Percentiles rank a stretch among this genome's conserved stretches.
Evolutionary conservation across 1,140 invertebrate species (phyloP).

Genomic region (Hyles euphorbiae): DNA sequence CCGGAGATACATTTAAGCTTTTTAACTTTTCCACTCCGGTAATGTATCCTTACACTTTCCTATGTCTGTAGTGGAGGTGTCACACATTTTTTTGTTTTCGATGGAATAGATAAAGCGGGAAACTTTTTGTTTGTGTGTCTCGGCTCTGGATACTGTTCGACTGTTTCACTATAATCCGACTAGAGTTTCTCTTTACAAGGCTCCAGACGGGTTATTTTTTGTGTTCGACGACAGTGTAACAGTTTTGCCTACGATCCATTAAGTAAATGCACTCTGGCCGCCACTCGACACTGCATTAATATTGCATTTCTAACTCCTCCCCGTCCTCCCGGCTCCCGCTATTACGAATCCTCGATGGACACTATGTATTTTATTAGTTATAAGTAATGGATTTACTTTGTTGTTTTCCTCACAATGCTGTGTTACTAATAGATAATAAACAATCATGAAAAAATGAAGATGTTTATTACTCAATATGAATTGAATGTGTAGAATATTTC

Average conservation of each 20-base stretch:
- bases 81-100: constrained; percentile 55
- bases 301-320: constrained; percentile 65
- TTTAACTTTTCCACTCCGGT: constrained; percentile 75
- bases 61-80: constrained; percentile 57
- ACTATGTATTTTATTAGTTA: neutral
- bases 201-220: constrained; percentile 37
- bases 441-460: neutral
- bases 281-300: constrained; percentile 69
- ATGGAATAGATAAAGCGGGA: constrained; percentile 37
- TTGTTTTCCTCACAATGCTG: too few species aligned
- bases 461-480: too few species aligned
- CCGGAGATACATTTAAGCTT: constrained; percentile 75
- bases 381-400: neutral
- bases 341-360: constrained; percentile 27
- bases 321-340: constrained; percentile 2
- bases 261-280: constrained; percentile 67
- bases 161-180: constrained; percentile 30
- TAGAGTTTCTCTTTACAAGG: constrained; percentile 11
- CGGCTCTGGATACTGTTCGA: constrained; percentile 8
- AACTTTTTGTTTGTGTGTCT: constrained; percentile 54
- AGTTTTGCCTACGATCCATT: constrained; percentile 67
- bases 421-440: neutral
- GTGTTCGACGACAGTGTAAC: constrained; percentile 51
- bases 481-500: too few species aligned
- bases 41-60: constrained; percentile 69